Conservation (phyloP, 2,888 invertebrate genomes). For the Carabus problematicus region DNA sequence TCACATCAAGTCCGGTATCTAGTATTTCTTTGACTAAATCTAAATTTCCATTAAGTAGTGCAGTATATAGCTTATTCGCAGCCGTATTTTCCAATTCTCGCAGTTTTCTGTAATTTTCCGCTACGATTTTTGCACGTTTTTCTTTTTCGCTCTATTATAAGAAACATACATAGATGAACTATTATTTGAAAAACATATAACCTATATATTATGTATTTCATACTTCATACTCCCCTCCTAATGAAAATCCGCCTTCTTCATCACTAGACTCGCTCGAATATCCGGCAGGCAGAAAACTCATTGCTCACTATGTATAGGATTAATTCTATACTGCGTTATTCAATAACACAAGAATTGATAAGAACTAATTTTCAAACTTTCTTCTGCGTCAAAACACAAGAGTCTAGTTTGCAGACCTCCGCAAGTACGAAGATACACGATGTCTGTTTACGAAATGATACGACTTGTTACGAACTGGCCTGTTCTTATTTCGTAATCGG, state of each 20-base stretch:
- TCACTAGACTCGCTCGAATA: conserved; percentile 50
- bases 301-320: conserved; percentile 1
- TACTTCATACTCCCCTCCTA: conserved; percentile 41
- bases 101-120: conserved; percentile 18
- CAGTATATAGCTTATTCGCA: conserved; percentile 54
- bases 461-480: too few species aligned
- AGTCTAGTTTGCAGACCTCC: too few species aligned
- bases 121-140: conserved; percentile 33
- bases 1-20: conserved; percentile 52
- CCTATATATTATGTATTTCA: conserved; percentile 10
- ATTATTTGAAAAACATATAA: conserved; percentile 10
- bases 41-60: conserved; percentile 58
- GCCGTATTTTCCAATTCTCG: conserved; percentile 33
- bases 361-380: too few species aligned
- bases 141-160: conserved; percentile 42
- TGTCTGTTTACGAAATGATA: too few species aligned
- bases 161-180: conserved; percentile 1
- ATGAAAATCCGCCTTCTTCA: conserved; percentile 46
- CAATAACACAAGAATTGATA: too few species aligned
- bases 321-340: too few species aligned
- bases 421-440: too few species aligned
- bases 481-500: too few species aligned
- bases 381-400: too few species aligned
- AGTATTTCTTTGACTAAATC: conserved; percentile 52
- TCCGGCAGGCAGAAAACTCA: conserved; percentile 47